These are phyloP conservation scores for Philereme vetulata DNA, from an alignment of 2,888 invertebrate species.

Conservation along the genomic window DNA sequence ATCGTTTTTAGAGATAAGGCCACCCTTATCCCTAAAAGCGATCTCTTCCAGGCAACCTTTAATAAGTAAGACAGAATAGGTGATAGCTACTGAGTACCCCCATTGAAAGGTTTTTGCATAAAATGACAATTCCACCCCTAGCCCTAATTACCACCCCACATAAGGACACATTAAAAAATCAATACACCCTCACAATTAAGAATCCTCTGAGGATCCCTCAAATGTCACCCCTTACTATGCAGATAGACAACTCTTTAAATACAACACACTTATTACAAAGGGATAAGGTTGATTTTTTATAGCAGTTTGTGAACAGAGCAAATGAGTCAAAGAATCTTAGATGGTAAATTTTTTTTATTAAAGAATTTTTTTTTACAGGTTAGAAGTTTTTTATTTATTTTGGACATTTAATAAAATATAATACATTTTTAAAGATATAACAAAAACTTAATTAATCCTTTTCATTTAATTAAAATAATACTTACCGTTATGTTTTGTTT, in stretches of 20 bases:
- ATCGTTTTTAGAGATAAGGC: too few species aligned
- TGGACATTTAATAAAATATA: too few species aligned
- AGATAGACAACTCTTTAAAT: constrained; percentile 24
- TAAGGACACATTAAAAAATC: constrained; percentile 74
- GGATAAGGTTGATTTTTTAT: constrained; percentile 40
- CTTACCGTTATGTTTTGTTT: too few species aligned
- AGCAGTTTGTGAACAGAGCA: constrained; percentile 40
- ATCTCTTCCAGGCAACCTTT: too few species aligned
- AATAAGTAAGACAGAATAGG: neutral
- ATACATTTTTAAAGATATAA: too few species aligned
- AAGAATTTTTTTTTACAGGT: too few species aligned
- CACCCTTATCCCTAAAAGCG: too few species aligned
- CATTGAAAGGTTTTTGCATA: constrained; percentile 13
- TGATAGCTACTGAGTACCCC: neutral
- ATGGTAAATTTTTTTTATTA: too few species aligned
- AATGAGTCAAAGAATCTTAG: constrained; percentile 26
- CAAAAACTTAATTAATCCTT: too few species aligned
- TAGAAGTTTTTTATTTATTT: too few species aligned
- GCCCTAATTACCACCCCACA: constrained; percentile 38
- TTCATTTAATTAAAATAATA: too few species aligned
- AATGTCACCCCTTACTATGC: constrained; percentile 56
- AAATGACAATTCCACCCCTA: constrained; percentile 40
- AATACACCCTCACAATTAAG: constrained; percentile 78
- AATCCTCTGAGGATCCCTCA: constrained; percentile 73
- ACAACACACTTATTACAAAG: constrained; percentile 34